Base-by-base conservation (phyloP, 2,888 invertebrate genomes). In the Hyles lineata region DNA sequence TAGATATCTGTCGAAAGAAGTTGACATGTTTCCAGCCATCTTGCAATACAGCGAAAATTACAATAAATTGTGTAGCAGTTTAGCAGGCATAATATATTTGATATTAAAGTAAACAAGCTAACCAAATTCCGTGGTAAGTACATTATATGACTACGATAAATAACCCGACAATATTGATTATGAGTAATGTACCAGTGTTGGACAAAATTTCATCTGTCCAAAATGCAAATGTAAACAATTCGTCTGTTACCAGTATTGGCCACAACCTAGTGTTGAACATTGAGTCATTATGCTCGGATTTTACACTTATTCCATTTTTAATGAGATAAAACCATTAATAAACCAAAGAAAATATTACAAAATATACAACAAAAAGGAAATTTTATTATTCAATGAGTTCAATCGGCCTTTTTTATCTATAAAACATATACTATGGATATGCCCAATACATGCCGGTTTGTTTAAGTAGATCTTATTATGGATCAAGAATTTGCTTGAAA, bases 181-280 rank as follows among this genome's bases (percentile, higher is more conserved):
- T 15, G 17, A 15, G 11, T 7, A 17, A 0, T 17, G 15, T 11
- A 21, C 50, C 67, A 50, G 67, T 67, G 50, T 67, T 67, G 50
- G 50, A 67, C 50, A 50, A 23, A 32, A 19, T n/a, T 62, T 7
- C 8, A 50, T 5, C 4, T 17, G 23, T 23, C 17, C 6, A 2
- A 17, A 43, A 43, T 67, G 63, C 5, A 55, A 55, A 55, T 19
- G 6, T 15, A 60, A 60, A 67, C 17, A 67, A 50, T 50, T 7
- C 50, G 23, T 21, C 23, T 67, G 50, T 43, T 67, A 50, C 67
- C 63, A 43, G 63, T 67, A 67, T 43, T 67, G 43, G 43, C 63
- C 23, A 50, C 17, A 9, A 43, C 50, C 23, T 50, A 67, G 17
- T 50, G 8, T 67, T 67, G 43, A 50, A 67, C 43, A 63, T 61